phyloP scores from a whole-genome alignment of 2,888 invertebrate genomes.

The Incurvaria masculella region DNA sequence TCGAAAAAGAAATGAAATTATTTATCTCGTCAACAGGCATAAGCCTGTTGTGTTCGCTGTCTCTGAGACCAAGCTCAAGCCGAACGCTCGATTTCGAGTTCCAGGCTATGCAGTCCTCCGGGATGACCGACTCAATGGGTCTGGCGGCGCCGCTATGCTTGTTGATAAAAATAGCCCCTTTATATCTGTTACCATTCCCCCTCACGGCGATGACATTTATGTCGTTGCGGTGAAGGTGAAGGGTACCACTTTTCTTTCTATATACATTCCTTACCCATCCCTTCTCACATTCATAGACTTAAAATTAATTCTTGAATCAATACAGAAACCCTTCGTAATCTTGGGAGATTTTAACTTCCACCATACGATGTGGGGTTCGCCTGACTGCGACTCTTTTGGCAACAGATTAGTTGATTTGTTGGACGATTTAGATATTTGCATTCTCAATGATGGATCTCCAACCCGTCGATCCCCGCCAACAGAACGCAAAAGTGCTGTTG shows the following conservation, averaged over 20 bases:
- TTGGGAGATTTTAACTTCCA: not conserved
- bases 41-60: not conserved
- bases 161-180: not conserved
- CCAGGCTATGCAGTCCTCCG: not conserved
- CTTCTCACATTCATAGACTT: not conserved
- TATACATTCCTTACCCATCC: not conserved
- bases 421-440: not conserved
- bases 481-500: not conserved
- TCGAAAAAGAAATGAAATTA: not conserved
- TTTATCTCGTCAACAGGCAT: not conserved
- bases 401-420: not conserved
- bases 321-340: not conserved
- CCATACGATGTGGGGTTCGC: not conserved
- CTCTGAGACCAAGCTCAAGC: not conserved
- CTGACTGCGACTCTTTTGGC: not conserved
- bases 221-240: not conserved
- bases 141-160: not conserved
- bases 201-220: not conserved
- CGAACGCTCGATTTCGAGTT: not conserved
- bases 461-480: not conserved
- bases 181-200: too few relatives aligned
- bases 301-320: not conserved
- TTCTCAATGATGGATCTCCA: not conserved
- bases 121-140: not conserved
- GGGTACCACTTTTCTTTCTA: not conserved